Conservation (phyloP, 2,113 vertebrate genomes). For the Acrocephalus kingi region DNA sequence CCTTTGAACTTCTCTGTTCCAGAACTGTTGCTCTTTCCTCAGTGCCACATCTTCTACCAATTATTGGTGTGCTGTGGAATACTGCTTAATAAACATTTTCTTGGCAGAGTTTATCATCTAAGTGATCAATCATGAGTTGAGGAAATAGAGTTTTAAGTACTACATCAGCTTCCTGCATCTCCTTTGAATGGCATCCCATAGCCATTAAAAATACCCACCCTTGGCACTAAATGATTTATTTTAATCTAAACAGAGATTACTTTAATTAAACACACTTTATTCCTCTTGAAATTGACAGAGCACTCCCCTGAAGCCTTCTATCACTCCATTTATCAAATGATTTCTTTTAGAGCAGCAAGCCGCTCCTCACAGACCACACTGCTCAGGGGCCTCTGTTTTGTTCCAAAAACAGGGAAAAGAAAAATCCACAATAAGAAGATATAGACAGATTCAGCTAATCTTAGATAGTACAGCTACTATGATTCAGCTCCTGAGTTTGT, state of each 20-base stretch:
- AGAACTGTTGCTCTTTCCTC: background rate
- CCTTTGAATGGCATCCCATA: slow-evolving; percentile 47
- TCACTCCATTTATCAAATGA: slow-evolving; percentile 59
- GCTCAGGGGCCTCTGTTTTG: background rate
- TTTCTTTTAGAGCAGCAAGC: background rate
- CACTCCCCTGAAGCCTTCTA: slow-evolving; percentile 35
- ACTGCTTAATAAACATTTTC: slow-evolving; percentile 63
- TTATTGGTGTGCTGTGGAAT: slow-evolving; percentile 25
- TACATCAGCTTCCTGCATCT: slow-evolving; percentile 39
- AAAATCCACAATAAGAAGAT: background rate
- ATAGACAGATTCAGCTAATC: background rate
- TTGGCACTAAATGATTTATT: slow-evolving; percentile 64
- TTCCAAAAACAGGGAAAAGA: background rate
- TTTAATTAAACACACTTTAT: slow-evolving; percentile 74
- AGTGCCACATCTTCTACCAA: background rate
- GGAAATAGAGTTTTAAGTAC: slow-evolving; percentile 41
- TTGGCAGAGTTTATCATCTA: slow-evolving; percentile 24
- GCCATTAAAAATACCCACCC: slow-evolving; percentile 23
- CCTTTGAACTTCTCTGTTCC: background rate
- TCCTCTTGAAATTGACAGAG: slow-evolving; percentile 55
- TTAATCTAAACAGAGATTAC: slow-evolving; percentile 64
- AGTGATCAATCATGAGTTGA: background rate
- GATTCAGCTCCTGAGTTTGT: background rate
- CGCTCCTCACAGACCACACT: background rate
- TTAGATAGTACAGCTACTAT: background rate